Base-by-base conservation (phyloP, 2,797 vertebrate species). In the Gallirallus australis region DNA sequence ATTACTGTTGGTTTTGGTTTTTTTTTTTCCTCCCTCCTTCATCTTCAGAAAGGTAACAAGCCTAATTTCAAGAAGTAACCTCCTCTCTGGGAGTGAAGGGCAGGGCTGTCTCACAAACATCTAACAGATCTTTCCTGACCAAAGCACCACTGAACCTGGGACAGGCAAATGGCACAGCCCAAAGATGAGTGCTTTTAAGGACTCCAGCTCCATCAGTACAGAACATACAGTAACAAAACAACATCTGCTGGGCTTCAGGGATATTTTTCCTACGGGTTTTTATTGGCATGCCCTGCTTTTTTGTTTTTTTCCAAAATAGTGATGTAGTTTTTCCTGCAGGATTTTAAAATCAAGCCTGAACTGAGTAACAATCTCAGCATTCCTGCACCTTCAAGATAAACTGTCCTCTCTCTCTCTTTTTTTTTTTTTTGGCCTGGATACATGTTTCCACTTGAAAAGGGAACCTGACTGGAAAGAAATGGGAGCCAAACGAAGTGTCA, bases 381-480 rank as follows among this genome's bases (percentile, higher is more conserved):
- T 97, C 91, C 85, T 86, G 71, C 31, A 70, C 42, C 56, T 96
- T 96, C 82, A 86, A 95, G 92, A 97, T 94, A 96, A 97, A 97
- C 87, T 59, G 70, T 72, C 47, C 42, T 30, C 19, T 64, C 37
- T 69, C 61, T 66, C 92, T 69, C 94, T 64, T 11, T 37, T 42
- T 69, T 25, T 64, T 45, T 70, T 66, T 64, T 93, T 70, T 95
- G 86, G 96, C 91, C 61, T 57, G 69, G 68, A 86, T 93, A 85
- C 68, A 81, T 71, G 73, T 97, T 97, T 98, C 95, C 96, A 95
- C 75, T 96, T 83, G 85, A 95, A 93, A 95, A 89, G 1, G 7
- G 86, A 95, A 92, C 68, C 90, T 94, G 66, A 65, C n/a, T 92
- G 76, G 65, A 92, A 90, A 24, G 53, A 91, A 97, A 54, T 0